These are phyloP conservation scores for Gymnobelideus leadbeateri DNA, from an alignment of 2,113 vertebrate species.

Conservation along the genomic window DNA sequence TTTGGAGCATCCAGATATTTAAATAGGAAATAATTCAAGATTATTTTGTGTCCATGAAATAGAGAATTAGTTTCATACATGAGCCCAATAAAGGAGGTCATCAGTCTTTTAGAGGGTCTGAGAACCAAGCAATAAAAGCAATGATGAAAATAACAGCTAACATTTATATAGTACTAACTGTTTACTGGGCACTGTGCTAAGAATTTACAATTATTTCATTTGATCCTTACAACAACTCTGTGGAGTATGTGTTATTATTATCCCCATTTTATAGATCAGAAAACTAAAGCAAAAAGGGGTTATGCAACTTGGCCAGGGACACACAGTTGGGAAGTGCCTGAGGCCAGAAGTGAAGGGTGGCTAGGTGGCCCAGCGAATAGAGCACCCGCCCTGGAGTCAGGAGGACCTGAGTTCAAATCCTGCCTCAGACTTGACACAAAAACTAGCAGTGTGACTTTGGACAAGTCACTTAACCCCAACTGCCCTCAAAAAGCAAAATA, in stretches of 20 bases:
- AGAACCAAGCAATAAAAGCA: neutral
- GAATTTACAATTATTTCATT: neutral
- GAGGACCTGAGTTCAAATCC: no score
- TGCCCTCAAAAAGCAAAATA: no score
- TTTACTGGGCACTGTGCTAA: neutral
- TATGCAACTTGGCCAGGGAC: neutral
- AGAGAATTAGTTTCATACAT: neutral
- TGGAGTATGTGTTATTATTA: neutral
- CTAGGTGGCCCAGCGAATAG: no score
- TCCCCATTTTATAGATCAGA: neutral
- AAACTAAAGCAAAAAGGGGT: neutral
- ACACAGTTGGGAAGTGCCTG: neutral
- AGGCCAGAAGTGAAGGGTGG: no score
- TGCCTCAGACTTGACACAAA: no score
- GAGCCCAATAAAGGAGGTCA: neutral
- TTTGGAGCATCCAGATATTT: conserved; percentile 1
- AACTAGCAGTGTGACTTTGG: no score
- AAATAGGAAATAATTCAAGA: neutral
- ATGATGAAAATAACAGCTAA: neutral
- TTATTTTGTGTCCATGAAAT: neutral
- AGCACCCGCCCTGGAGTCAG: no score
- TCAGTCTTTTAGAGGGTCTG: neutral
- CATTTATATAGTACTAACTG: neutral
- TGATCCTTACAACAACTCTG: neutral
- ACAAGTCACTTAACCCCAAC: no score